These are phyloP conservation scores for Teleogryllus oceanicus DNA, from an alignment of 2,888 invertebrate genomes.

Conservation along the genomic window DNA sequence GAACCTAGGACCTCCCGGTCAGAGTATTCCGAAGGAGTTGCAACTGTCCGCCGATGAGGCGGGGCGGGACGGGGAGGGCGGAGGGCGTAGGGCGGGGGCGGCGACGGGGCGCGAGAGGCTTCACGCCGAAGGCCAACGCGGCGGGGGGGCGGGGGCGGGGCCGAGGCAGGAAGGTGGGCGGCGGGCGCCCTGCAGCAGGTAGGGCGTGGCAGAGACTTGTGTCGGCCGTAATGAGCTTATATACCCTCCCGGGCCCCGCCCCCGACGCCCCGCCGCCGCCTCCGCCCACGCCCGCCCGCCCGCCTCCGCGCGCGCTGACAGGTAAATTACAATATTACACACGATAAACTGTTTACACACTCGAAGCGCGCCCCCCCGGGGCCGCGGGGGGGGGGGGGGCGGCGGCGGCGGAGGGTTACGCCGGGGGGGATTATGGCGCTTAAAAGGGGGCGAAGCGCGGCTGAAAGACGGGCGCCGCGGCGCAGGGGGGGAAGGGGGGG, in stretches of 20 bases:
- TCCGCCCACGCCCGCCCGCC: not conserved
- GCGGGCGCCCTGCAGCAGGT: not conserved
- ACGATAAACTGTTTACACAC: conserved; percentile 28
- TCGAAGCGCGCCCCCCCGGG: too few relatives aligned
- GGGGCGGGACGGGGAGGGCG: too few relatives aligned
- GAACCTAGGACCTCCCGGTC: too few relatives aligned
- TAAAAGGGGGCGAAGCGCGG: not conserved
- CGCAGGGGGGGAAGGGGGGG: not conserved
- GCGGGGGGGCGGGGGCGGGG: too few relatives aligned
- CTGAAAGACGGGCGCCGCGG: not conserved
- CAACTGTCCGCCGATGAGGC: too few relatives aligned
- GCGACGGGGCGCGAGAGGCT: too few relatives aligned
- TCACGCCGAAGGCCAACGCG: too few relatives aligned
- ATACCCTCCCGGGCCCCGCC: not conserved
- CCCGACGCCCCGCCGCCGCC: not conserved
- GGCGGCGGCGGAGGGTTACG: not conserved
- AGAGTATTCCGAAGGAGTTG: too few relatives aligned
- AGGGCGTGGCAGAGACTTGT: not conserved
- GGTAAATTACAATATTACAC: conserved; percentile 30
- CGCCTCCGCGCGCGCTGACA: conserved; percentile 25
- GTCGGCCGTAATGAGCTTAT: conserved; percentile 8
- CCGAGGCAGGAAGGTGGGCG: not conserved
- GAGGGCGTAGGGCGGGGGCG: too few relatives aligned
- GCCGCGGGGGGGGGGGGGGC: not conserved
- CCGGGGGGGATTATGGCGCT: not conserved